Base-by-base conservation (phyloP, 2,888 invertebrate genomes). In the Megalurothrips usitatus region DNA sequence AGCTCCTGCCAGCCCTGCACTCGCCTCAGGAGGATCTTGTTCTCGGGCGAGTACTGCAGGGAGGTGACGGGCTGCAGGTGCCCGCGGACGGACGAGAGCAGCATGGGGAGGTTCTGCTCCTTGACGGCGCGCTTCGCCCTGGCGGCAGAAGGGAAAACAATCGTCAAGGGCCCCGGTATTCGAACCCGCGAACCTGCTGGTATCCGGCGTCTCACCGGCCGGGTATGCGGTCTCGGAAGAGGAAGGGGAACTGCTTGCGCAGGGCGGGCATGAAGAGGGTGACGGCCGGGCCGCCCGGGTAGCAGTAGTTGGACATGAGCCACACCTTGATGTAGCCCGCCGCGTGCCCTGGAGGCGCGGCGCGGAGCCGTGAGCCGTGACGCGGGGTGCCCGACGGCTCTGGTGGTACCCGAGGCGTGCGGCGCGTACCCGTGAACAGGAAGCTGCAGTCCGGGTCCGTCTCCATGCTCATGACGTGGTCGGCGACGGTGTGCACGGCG, bases 281-380 rank as follows among this genome's bases (percentile, higher is more conserved):
- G 87, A 88, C 86, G 90, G 84, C n/a, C 89, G 89, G 68, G 86
- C 89, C 84, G 81, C 88, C 86, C 78, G 86, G 87, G 63, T 85
- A 84, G 75, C 92, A 90, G 84, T 91, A 95, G 86, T 94, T 92
- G 80, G 88, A 89, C 86, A 96, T 89, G 79, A 93, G 89, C 94
- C 95, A 96, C 28, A 92, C 90, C 88, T 95, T 95, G 81, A 96
- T 89, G 85, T 95, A 95, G 2, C 96, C 96, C 82, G 89, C 87
- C 0, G 92, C 91, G 82, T 89, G 88, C 12, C 89, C 89, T 89
- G 80, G 63, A 83, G 82, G 83, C 14, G 9, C 52, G 52, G 52
- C 12, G 14, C 52, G 52, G 52, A 17, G 12, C 52, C 52, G 52
- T 52, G 12, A 52, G 52, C 14, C 1, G 9, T 17, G 52, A 12